Evolutionary conservation across 2,888 invertebrate species (phyloP), one percentile per base, ranked within the genome.

Genomic region (Catocala sponsa): DNA sequence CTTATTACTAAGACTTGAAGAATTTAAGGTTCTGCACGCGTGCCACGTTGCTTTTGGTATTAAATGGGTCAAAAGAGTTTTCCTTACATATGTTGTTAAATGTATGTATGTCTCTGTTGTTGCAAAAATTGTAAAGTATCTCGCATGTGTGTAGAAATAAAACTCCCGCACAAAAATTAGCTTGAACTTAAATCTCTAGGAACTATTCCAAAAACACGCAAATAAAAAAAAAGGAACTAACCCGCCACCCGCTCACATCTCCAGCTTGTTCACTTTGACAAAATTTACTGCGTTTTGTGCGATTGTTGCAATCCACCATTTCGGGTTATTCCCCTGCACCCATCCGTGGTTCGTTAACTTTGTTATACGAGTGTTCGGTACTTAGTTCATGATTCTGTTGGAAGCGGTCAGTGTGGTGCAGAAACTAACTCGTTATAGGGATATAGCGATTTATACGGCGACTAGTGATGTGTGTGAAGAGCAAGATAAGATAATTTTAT

Each of bases 331-430:
- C 86, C 79, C 80, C 88, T 83, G 88, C 91, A 89, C 87, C 87
- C 83, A 89, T 89, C 88, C 89, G 90, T 86, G 92, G 91, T 90
- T 91, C 92, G 93, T 92, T 92, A 91, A 91, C 90, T 92, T 91
- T 90, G 87, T 85, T 90, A 88, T 89, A 90, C 84, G 89, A 88
- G 87, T 86, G 84, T 88, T 88, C 78, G 81, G 83, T 83, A 84
- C 89, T 90, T 88, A 90, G 89, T 87, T 86, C 87, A 89, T 88
- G 87, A 87, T 86, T 86, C 88, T 79, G 79, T 72, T 78, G 79
- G 74, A 79, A 80, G 76, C 71, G 81, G 81, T 65, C 74, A 65
- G 48, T 70, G 58, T 54, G 56, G 60, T 65, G 61, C 66, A 75
- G 78, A 72, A 75, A 72, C 66, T 70, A 68, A 59, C 59, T 72